These are phyloP conservation scores for Drosophila punjabiensis DNA, from an alignment of 1,140 invertebrate species.

Conservation along the genomic window DNA sequence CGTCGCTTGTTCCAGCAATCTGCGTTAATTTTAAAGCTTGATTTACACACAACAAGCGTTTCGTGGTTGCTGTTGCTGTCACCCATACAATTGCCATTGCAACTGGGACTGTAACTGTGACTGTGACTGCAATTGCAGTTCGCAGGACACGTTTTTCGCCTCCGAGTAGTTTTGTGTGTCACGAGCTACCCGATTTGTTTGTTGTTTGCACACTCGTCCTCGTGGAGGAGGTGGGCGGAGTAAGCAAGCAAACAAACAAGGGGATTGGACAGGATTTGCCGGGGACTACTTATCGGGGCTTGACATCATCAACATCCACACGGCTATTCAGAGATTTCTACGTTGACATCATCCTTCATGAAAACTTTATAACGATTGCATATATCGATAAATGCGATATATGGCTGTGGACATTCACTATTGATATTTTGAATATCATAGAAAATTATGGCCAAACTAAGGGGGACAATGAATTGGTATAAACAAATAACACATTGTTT, in stretches of 20 bases:
- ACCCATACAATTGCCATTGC: background rate
- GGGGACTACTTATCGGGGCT: conserved; percentile 31
- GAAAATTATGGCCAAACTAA: background rate
- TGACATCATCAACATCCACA: conserved; percentile 39
- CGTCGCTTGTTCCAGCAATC: conserved; percentile 81
- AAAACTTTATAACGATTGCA: conserved; percentile 8
- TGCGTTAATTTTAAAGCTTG: conserved; percentile 83
- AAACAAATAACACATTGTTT: conserved; percentile 1
- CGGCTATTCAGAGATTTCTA: conserved; percentile 18
- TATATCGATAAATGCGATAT: conserved; percentile 5
- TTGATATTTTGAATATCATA: background rate
- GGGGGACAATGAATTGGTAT: background rate
- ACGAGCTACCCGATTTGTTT: conserved; percentile 33
- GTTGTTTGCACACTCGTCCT: conserved; percentile 20
- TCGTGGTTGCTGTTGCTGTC: conserved; percentile 22
- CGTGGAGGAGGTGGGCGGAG: background rate
- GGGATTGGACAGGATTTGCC: conserved; percentile 40
- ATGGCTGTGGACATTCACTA: background rate
- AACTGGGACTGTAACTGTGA: too few relatives aligned
- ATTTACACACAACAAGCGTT: conserved; percentile 73
- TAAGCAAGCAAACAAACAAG: conserved; percentile 33
- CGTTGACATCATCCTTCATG: conserved; percentile 21
- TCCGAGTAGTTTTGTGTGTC: conserved; percentile 46
- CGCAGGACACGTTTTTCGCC: conserved; percentile 29
- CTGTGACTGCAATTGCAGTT: conserved; percentile 20